Evolutionary conservation across 1,140 invertebrate species (phyloP).

Genomic region (Bemisia tabaci): DNA sequence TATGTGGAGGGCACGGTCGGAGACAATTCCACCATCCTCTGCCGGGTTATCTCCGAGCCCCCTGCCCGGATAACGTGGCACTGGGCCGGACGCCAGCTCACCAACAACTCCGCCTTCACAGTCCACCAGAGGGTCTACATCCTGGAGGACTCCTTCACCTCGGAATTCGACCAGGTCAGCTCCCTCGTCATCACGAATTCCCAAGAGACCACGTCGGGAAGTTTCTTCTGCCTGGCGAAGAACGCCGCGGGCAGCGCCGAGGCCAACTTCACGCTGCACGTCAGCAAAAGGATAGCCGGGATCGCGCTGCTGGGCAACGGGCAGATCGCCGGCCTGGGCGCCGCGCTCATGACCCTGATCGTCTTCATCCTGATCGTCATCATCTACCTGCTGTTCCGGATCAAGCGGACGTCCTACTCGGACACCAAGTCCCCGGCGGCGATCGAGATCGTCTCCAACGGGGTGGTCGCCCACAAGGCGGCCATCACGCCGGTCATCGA

Average conservation of each 20-base stretch:
- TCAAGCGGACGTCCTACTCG: slow-evolving; percentile 49
- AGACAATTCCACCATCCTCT: slow-evolving; percentile 70
- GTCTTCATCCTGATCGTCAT: slow-evolving; percentile 59
- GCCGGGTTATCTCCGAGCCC: slow-evolving; percentile 63
- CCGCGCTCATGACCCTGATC: slow-evolving; percentile 62
- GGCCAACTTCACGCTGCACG: slow-evolving; percentile 76
- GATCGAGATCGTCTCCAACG: slow-evolving; percentile 36
- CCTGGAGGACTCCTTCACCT: slow-evolving; percentile 47
- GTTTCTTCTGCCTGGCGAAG: slow-evolving; percentile 81
- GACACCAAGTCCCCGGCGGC: slow-evolving; percentile 61
- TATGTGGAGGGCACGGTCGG: slow-evolving; percentile 63
- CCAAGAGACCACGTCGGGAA: slow-evolving; percentile 71
- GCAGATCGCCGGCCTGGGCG: slow-evolving; percentile 71
- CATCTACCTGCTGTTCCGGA: slow-evolving; percentile 52
- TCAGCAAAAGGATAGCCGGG: slow-evolving; percentile 56
- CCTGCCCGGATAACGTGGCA: slow-evolving; percentile 73
- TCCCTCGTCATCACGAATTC: slow-evolving; percentile 71
- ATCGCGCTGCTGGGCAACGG: slow-evolving; percentile 66
- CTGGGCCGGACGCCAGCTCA: slow-evolving; percentile 64
- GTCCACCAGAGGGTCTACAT: slow-evolving; percentile 67
- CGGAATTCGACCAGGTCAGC: slow-evolving; percentile 40
- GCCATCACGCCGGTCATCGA: slow-evolving; percentile 30
- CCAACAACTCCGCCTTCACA: slow-evolving; percentile 65
- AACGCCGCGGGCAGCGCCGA: slow-evolving; percentile 85
- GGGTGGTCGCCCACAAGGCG: background rate